These are phyloP conservation scores for Terebella lapidaria DNA, from an alignment of 2,888 invertebrate species.

Conservation along the genomic window DNA sequence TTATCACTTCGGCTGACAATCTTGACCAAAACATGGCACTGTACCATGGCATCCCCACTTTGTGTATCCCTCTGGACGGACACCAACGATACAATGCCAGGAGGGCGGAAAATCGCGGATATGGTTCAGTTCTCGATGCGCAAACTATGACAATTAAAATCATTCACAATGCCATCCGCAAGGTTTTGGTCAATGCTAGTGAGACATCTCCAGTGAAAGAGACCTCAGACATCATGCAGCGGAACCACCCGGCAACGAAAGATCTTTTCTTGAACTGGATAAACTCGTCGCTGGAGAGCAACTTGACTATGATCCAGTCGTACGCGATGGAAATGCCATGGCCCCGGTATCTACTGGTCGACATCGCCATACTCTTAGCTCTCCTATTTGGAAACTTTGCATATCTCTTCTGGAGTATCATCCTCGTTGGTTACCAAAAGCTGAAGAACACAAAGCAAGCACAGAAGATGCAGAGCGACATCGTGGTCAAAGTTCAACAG, in stretches of 20 bases:
- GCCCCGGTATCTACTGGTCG: neutral
- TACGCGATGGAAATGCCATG: neutral
- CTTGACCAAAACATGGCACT: neutral
- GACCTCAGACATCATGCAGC: neutral
- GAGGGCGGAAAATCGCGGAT: neutral
- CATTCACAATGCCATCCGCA: neutral
- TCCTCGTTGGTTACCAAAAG: too few relatives aligned
- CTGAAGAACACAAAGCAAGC: too few relatives aligned
- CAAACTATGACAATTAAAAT: neutral
- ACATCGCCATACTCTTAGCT: neutral
- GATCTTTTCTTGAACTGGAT: neutral
- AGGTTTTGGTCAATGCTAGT: neutral
- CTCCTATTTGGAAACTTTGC: neutral
- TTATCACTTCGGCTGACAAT: neutral
- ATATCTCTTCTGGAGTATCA: neutral
- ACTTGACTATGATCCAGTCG: neutral
- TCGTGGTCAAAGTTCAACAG: too few relatives aligned
- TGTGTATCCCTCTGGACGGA: neutral
- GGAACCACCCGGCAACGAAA: neutral
- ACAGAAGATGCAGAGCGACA: too few relatives aligned
- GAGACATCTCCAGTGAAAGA: neutral
- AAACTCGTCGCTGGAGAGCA: neutral
- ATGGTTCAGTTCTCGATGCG: neutral
- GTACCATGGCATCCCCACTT: neutral
- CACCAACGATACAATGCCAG: neutral